Conservation (phyloP, 2,888 invertebrate species). For the Ophion obscuratus region DNA sequence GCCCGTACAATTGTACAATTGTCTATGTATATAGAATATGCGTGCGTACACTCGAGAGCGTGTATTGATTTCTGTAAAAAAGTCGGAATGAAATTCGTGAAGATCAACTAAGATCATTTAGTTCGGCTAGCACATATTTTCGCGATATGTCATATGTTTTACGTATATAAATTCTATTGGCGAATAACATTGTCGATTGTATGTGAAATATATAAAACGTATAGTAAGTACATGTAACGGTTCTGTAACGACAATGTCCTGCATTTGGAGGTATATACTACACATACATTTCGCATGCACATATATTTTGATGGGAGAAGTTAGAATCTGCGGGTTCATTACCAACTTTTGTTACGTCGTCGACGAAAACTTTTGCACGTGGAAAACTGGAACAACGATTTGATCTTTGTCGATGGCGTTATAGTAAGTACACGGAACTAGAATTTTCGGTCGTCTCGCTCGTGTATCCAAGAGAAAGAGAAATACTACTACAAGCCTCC, state of each 20-base stretch:
- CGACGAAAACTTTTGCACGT: conserved; percentile 65
- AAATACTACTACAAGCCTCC: conserved; percentile 7
- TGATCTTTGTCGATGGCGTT: conserved; percentile 74
- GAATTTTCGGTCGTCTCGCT: conserved; percentile 56
- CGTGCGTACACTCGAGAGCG: no score
- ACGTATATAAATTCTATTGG: no score
- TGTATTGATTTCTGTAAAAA: no score
- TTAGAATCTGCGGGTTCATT: conserved; percentile 41
- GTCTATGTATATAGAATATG: no score
- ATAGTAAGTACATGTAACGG: not conserved
- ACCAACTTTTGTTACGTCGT: conserved; percentile 55
- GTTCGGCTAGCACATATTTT: no score
- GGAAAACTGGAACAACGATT: conserved; percentile 64
- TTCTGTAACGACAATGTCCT: not conserved
- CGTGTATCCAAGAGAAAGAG: conserved; percentile 14
- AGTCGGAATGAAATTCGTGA: no score
- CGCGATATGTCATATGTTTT: no score
- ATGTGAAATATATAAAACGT: not conserved
- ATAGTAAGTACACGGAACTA: conserved; percentile 58
- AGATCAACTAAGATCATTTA: no score
- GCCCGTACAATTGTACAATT: no score
- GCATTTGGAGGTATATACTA: not conserved
- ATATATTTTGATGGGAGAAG: not conserved
- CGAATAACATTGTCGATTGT: no score
- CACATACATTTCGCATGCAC: not conserved